Percentiles rank a stretch among this genome's conserved stretches.
phyloP scores from a whole-genome alignment of 2,888 invertebrate species.

The Melinaea menophilus region DNA sequence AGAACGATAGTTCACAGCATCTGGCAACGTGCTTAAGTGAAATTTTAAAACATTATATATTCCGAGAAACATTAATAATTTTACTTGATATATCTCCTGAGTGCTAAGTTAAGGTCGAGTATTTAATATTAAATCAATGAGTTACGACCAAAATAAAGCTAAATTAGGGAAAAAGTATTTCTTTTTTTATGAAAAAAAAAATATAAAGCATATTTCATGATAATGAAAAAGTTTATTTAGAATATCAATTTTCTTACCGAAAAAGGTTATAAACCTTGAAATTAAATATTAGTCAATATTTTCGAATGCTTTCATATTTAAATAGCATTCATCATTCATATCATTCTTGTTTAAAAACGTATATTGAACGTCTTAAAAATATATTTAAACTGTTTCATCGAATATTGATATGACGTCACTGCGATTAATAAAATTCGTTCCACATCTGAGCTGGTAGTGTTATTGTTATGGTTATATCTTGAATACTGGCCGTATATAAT shows the following conservation, averaged over 20 bases:
- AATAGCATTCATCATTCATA: constrained; percentile 5
- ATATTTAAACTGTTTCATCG: background rate
- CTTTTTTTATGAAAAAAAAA: no score
- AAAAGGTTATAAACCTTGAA: no score
- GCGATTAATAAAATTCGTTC: background rate
- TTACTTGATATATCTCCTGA: background rate
- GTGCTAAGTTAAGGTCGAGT: background rate
- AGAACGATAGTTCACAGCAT: background rate
- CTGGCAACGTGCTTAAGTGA: constrained; percentile 2
- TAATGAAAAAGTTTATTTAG: no score
- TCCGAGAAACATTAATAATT: background rate
- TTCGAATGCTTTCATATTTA: no score
- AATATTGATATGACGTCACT: background rate
- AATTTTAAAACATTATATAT: constrained; percentile 1
- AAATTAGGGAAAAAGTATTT: background rate
- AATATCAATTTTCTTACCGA: no score
- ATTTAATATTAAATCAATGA: background rate
- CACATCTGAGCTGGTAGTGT: background rate
- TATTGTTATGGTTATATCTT: no score
- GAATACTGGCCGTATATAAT: no score
- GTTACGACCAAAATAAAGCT: background rate
- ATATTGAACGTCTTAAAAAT: constrained; percentile 13
- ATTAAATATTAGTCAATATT: no score
- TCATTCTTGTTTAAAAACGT: no score
- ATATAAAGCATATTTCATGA: no score